A percentile compares a stretch with the other conserved stretches of the same genome.
These are phyloP conservation scores for Trichogramma dendrolimi DNA, from an alignment of 2,888 invertebrate genomes.

Conservation along the genomic window DNA sequence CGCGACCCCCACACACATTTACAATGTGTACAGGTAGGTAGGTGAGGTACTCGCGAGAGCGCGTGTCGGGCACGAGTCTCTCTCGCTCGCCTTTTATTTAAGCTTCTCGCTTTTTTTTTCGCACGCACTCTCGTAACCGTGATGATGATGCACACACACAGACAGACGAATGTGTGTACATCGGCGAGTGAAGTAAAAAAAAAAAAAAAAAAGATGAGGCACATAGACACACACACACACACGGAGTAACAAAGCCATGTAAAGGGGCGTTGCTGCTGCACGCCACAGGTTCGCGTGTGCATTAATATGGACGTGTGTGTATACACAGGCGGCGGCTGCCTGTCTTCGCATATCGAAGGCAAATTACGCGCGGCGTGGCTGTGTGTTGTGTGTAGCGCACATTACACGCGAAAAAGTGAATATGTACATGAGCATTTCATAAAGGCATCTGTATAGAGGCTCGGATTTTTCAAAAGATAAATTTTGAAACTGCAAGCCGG, in stretches of 20 bases:
- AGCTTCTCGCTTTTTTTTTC: not conserved
- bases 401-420: not conserved
- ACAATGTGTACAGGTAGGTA: no score
- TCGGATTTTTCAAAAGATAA: no score
- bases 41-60: not conserved
- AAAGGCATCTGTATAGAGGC: no score
- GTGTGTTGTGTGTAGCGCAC: not conserved
- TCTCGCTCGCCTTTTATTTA: not conserved
- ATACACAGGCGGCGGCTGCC: not conserved
- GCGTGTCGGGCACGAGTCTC: not conserved
- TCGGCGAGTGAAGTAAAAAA: not conserved
- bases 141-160: not conserved
- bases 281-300: no score
- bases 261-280: no score
- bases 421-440: no score
- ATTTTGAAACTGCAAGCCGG: no score
- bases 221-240: not conserved
- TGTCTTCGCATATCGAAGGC: slow-evolving; percentile 15
- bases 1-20: no score
- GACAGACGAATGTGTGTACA: not conserved
- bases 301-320: no score
- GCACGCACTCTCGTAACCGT: not conserved
- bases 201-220: not conserved
- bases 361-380: slow-evolving; percentile 12
- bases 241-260: no score